These are phyloP conservation scores for Astyanax mexicanus DNA, from an alignment of 2,797 vertebrate species.

Conservation along the genomic window DNA sequence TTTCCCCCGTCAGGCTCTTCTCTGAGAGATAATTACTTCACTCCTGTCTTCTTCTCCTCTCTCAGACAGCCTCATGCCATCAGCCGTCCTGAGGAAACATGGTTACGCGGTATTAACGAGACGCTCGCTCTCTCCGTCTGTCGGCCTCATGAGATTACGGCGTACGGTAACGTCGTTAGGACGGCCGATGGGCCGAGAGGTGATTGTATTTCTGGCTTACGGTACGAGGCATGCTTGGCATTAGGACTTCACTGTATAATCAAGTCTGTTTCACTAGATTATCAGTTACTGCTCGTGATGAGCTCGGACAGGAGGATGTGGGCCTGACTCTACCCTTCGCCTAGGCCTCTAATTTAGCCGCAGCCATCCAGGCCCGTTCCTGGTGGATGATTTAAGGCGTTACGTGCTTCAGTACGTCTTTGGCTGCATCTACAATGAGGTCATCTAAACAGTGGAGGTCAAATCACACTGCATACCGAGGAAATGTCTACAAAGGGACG, in stretches of 20 bases:
- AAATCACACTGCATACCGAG: background rate
- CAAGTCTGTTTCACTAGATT: conserved; percentile 76
- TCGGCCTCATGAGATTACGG: conserved; percentile 56
- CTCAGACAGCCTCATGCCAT: conserved; percentile 9
- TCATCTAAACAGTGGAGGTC: conserved; percentile 13
- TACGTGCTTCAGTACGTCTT: background rate
- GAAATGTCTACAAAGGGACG: background rate
- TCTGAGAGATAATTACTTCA: conserved; percentile 36
- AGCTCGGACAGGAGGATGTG: conserved; percentile 43
- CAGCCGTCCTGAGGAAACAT: conserved; percentile 44
- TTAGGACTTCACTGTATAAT: conserved; percentile 64
- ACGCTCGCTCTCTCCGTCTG: conserved; percentile 48
- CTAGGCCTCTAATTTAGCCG: conserved; percentile 10
- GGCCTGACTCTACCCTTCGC: background rate
- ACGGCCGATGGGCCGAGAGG: conserved; percentile 64
- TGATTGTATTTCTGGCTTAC: conserved; percentile 61
- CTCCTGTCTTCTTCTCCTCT: conserved; percentile 16
- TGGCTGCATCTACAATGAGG: background rate
- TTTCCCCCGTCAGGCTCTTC: background rate
- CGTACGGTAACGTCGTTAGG: conserved; percentile 57
- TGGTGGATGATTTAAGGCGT: conserved; percentile 22
- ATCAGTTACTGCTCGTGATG: conserved; percentile 83
- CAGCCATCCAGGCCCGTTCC: background rate
- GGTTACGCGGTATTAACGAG: conserved; percentile 59
- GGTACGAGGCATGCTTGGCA: conserved; percentile 53